Evolutionary conservation across 2,888 invertebrate genomes (phyloP).

Genomic region (Eurois occulta): DNA sequence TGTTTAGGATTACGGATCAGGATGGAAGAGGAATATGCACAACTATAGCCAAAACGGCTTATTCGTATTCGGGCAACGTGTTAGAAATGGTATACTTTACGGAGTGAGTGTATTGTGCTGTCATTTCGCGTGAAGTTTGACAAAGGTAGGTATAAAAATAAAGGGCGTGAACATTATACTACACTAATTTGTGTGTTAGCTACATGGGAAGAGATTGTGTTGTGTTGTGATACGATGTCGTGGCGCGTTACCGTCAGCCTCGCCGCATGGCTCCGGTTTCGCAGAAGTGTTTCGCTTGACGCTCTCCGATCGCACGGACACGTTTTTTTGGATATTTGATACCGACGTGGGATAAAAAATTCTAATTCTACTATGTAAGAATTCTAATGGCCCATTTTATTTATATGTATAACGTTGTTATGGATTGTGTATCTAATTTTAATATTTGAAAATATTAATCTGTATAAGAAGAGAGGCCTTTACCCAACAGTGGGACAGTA

Average conservation of each 20-base stretch:
- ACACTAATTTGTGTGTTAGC: slow-evolving; percentile 87
- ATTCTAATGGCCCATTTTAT: slow-evolving; percentile 17
- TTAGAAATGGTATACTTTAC: slow-evolving; percentile 62
- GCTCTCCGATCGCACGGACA: slow-evolving; percentile 79
- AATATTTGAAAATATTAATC: neutral
- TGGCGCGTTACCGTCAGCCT: slow-evolving; percentile 79
- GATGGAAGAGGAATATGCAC: slow-evolving; percentile 65
- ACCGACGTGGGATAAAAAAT: slow-evolving; percentile 53
- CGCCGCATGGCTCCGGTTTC: slow-evolving; percentile 83
- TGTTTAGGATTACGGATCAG: slow-evolving; percentile 77
- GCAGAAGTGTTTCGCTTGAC: slow-evolving; percentile 87
- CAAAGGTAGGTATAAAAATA: slow-evolving; percentile 83
- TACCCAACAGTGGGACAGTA: neutral
- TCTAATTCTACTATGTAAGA: slow-evolving; percentile 9
- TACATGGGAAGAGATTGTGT: slow-evolving; percentile 86
- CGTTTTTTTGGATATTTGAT: slow-evolving; percentile 73
- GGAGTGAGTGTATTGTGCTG: slow-evolving; percentile 71
- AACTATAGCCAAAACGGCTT: slow-evolving; percentile 12
- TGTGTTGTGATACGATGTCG: slow-evolving; percentile 88
- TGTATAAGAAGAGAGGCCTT: neutral
- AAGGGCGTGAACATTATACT: slow-evolving; percentile 86
- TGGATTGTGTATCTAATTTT: neutral
- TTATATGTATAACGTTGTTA: neutral
- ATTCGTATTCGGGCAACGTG: slow-evolving; percentile 58
- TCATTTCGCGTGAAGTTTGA: slow-evolving; percentile 79